Percentiles rank a stretch among this genome's conserved stretches.
Conservation (phyloP, 2,113 vertebrate genomes). For the Setophaga petechia region DNA sequence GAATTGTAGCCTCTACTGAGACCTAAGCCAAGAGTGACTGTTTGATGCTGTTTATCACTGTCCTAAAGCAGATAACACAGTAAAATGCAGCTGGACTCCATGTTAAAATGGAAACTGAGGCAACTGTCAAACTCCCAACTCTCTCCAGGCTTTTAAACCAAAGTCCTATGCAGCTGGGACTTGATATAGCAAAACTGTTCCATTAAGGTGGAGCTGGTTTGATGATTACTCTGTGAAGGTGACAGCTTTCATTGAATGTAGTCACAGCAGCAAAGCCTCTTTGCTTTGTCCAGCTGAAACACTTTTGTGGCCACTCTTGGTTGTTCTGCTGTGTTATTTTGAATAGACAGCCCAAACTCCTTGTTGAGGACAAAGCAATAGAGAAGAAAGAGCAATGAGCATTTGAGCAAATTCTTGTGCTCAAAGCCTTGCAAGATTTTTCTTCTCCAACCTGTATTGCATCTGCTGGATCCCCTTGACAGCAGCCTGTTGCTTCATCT, state of each 20-base stretch:
- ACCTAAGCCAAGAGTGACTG: neutral
- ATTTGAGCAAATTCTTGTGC: neutral
- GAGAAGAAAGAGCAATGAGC: neutral
- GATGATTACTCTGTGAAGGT: neutral
- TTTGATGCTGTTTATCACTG: neutral
- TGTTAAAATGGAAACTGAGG: neutral
- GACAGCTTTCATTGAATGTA: neutral
- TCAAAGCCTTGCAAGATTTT: neutral
- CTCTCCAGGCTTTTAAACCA: neutral
- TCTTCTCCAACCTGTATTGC: neutral
- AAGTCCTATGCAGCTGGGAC: neutral
- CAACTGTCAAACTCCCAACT: neutral
- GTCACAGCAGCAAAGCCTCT: neutral
- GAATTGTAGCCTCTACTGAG: neutral
- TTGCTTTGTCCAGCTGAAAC: neutral
- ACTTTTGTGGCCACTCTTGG: neutral
- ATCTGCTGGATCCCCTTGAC: constrained; percentile 40
- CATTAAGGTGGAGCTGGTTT: neutral
- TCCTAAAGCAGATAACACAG: neutral
- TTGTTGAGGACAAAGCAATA: neutral
- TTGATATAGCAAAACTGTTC: neutral
- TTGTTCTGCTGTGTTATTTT: neutral
- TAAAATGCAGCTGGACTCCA: neutral
- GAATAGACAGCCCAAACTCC: neutral
- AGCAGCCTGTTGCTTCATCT: constrained; percentile 52